Conservation (phyloP, 2,797 vertebrate species). For the Muscicapa comitata region DNA sequence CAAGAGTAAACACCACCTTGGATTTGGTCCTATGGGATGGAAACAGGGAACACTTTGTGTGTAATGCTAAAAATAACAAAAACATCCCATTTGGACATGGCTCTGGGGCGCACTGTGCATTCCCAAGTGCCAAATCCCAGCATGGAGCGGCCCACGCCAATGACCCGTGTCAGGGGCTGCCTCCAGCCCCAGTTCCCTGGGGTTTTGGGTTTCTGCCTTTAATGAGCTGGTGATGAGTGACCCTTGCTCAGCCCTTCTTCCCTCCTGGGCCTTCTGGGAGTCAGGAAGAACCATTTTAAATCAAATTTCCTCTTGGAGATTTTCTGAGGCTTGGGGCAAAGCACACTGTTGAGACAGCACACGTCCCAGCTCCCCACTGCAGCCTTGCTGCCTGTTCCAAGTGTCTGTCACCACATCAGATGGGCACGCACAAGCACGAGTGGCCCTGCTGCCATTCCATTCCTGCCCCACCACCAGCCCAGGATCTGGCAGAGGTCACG, state of each 20-base stretch:
- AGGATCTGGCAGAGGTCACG: fast-evolving
- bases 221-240: conserved; percentile 46
- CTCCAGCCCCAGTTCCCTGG: neutral
- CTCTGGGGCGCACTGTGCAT: neutral
- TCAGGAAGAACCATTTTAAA: neutral
- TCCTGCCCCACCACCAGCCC: neutral
- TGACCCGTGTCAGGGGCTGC: neutral
- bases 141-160: neutral
- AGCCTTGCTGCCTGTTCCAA: fast-evolving
- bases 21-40: neutral
- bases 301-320: neutral
- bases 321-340: neutral
- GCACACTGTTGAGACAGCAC: neutral
- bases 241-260: neutral
- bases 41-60: neutral
- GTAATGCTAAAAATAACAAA: neutral
- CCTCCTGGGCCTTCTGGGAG: neutral
- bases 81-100: fast-evolving
- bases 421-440: fast-evolving
- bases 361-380: neutral
- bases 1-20: neutral
- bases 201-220: conserved; percentile 17
- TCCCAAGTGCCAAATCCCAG: neutral
- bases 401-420: neutral
- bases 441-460: neutral